These are phyloP conservation scores for Formica selysi DNA, from an alignment of 1,140 invertebrate genomes.

Conservation along the genomic window DNA sequence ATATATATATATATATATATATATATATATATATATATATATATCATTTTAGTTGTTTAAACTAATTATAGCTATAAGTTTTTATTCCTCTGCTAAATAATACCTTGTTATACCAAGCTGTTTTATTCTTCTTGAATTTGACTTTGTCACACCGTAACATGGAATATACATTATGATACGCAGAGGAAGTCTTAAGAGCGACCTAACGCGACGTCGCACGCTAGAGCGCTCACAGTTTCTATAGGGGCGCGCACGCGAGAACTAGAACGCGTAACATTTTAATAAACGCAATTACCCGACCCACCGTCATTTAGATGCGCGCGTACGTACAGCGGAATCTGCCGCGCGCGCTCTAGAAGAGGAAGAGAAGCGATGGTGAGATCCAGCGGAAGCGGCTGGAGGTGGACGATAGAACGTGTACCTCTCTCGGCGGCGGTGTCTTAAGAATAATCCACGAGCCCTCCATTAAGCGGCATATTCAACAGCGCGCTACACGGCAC, in stretches of 20 bases:
- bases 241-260: slow-evolving; percentile 76
- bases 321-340: slow-evolving; percentile 49
- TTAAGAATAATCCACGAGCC: slow-evolving; percentile 67
- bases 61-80: neutral
- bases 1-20: too few relatives aligned
- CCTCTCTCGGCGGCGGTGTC: slow-evolving; percentile 35
- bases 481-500: neutral
- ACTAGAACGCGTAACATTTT: slow-evolving; percentile 85
- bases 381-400: slow-evolving; percentile 42
- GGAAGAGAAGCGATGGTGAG: slow-evolving; percentile 41
- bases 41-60: neutral
- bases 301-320: slow-evolving; percentile 71
- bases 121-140: neutral
- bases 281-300: slow-evolving; percentile 83
- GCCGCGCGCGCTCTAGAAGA: slow-evolving; percentile 22
- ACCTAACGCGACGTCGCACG: slow-evolving; percentile 66
- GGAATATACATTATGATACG: neutral
- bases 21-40: neutral
- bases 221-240: slow-evolving; percentile 68
- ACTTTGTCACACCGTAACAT: neutral
- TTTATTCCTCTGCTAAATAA: neutral
- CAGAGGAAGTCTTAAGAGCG: slow-evolving; percentile 64
- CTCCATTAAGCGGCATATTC: slow-evolving; percentile 64
- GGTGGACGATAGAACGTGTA: slow-evolving; percentile 37
- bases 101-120: neutral